Percentiles rank a stretch among this genome's conserved stretches.
These are phyloP conservation scores for Perithous albicinctus DNA, from an alignment of 2,888 invertebrate genomes.

Conservation along the genomic window DNA sequence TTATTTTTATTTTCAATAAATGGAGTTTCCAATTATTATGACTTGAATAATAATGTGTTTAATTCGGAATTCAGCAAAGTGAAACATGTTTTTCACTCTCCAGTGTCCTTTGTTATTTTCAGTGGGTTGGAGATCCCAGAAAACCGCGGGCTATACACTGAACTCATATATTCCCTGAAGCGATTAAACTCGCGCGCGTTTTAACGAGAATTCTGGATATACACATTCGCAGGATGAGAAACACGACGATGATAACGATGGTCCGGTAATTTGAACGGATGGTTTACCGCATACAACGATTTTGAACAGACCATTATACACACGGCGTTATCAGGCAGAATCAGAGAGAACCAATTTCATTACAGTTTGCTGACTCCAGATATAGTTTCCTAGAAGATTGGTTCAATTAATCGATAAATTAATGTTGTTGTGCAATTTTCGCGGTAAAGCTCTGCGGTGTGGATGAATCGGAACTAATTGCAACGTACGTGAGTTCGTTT, in stretches of 20 bases:
- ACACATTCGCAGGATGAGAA: neutral
- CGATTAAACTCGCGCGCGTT: conserved; percentile 24
- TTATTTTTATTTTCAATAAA: neutral
- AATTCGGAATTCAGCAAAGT: neutral
- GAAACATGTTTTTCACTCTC: neutral
- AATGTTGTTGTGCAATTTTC: conserved; percentile 32
- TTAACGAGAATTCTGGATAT: conserved; percentile 22
- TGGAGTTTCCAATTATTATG: too few species aligned
- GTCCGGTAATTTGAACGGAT: conserved; percentile 46
- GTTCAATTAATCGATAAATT: conserved; percentile 36
- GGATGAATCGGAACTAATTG: neutral
- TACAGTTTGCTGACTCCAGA: conserved; percentile 54
- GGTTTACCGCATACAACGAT: conserved; percentile 36
- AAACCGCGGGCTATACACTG: neutral
- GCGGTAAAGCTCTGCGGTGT: neutral
- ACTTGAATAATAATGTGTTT: neutral
- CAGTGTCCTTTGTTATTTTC: neutral
- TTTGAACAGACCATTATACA: conserved; percentile 16
- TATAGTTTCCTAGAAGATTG: conserved; percentile 8
- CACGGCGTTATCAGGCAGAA: neutral
- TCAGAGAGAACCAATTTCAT: conserved; percentile 26
- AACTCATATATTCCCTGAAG: conserved; percentile 21
- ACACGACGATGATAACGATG: conserved; percentile 25
- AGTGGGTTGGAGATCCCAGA: neutral
- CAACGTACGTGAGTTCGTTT: neutral